Evolutionary conservation across 2,888 invertebrate genomes (phyloP).

Genomic region (Isotomurus palustris): DNA sequence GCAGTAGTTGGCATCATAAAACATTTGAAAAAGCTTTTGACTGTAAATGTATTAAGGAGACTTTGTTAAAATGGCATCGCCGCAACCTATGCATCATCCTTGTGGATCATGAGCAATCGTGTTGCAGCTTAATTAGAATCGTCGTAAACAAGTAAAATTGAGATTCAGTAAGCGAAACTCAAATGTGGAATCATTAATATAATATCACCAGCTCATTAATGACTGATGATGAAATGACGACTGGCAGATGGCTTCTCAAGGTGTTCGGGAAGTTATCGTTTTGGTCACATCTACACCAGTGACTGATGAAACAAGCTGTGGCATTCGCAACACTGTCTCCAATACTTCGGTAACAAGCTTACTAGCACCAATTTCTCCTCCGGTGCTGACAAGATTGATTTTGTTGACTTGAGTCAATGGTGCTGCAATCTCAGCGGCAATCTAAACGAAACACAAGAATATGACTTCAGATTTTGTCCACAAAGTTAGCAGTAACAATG

Average conservation of each 20-base stretch:
- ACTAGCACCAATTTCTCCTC: slow-evolving; percentile 84
- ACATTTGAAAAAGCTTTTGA: no score
- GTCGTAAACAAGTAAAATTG: no score
- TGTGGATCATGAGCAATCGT: no score
- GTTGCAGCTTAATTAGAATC: no score
- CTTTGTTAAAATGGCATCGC: no score
- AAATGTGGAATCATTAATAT: no score
- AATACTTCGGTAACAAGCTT: slow-evolving; percentile 92
- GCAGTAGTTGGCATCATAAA: no score
- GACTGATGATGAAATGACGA: background rate
- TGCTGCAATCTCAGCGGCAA: slow-evolving; percentile 94
- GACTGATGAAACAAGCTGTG: slow-evolving; percentile 80
- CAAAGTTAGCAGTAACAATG: background rate
- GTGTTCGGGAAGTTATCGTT: slow-evolving; percentile 12
- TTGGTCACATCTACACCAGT: slow-evolving; percentile 82
- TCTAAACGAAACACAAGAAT: slow-evolving; percentile 54
- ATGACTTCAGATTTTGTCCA: background rate
- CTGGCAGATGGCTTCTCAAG: background rate
- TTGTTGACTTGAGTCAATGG: slow-evolving; percentile 91
- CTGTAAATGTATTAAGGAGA: no score
- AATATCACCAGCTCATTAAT: no score
- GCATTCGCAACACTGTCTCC: slow-evolving; percentile 85
- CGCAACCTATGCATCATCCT: no score
- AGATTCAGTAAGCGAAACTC: no score
- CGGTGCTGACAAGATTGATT: slow-evolving; percentile 93